Conservation (phyloP, 2,888 invertebrate genomes). For the Sinotaia quadrata region DNA sequence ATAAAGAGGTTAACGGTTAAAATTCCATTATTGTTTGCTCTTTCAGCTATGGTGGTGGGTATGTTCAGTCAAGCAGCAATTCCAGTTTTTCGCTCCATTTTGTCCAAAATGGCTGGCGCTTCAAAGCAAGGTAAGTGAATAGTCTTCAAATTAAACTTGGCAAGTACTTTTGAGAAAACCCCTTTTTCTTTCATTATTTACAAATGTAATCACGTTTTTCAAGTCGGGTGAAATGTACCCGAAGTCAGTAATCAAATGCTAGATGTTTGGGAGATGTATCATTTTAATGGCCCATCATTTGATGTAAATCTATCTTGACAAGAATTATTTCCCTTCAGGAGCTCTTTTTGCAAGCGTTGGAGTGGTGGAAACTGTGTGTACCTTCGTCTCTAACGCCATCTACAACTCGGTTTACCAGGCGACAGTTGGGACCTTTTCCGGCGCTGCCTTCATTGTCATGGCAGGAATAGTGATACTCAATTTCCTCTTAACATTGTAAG, state of each 20-base stretch:
- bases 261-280: neutral
- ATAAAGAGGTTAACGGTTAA: no score
- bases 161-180: no score
- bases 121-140: constrained; percentile 29
- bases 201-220: no score
- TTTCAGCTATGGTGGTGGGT: neutral
- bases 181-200: no score
- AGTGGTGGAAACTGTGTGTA: constrained; percentile 22
- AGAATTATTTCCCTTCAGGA: neutral
- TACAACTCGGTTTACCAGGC: constrained; percentile 23
- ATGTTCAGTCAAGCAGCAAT: neutral
- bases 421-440: constrained; percentile 23
- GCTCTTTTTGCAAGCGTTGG: constrained; percentile 31
- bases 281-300: neutral
- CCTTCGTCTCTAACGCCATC: constrained; percentile 11
- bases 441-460: no score
- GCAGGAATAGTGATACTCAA: no score
- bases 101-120: constrained; percentile 19
- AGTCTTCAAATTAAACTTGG: no score
- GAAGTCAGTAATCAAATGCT: neutral
- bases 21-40: no score
- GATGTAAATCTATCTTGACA: neutral
- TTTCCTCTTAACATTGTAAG: no score
- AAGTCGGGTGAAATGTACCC: no score
- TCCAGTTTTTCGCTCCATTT: constrained; percentile 14